phyloP scores from a whole-genome alignment of 2,888 invertebrate genomes.

The Terebella lapidaria region DNA sequence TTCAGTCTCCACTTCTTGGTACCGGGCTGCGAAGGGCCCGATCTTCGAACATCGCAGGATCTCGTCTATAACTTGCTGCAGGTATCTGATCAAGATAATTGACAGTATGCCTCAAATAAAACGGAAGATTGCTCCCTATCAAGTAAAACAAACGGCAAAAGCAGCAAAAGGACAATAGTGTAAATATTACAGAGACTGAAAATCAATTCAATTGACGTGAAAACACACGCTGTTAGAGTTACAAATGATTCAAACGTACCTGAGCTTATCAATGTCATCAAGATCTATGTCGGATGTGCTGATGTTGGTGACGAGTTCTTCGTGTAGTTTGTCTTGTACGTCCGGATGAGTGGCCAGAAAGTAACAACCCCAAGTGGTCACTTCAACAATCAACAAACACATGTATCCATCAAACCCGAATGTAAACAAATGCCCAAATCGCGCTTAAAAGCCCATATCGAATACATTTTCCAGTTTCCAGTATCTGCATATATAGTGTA shows the following conservation, averaged over 20 bases:
- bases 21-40: constrained; percentile 49
- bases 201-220: too few relatives aligned
- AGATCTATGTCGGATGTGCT: background rate
- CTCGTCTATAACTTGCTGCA: constrained; percentile 50
- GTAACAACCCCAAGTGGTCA: constrained; percentile 50
- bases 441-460: too few relatives aligned
- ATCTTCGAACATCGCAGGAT: constrained; percentile 46
- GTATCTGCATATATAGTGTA: too few relatives aligned
- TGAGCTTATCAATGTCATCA: constrained; percentile 27
- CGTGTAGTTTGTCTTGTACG: constrained; percentile 41
- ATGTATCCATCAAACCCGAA: too few relatives aligned
- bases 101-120: too few relatives aligned
- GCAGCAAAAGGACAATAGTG: too few relatives aligned
- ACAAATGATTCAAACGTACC: constrained; percentile 29
- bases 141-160: too few relatives aligned
- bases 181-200: too few relatives aligned
- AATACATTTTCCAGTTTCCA: too few relatives aligned
- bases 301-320: constrained; percentile 31
- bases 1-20: constrained; percentile 44
- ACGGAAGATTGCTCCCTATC: too few relatives aligned
- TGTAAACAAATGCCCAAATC: too few relatives aligned
- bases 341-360: constrained; percentile 48
- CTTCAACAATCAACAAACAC: constrained; percentile 27
- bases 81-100: constrained; percentile 37
- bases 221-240: too few relatives aligned